Evolutionary conservation across 1,140 invertebrate species (phyloP).

Genomic region (Lepidurus couesii): DNA sequence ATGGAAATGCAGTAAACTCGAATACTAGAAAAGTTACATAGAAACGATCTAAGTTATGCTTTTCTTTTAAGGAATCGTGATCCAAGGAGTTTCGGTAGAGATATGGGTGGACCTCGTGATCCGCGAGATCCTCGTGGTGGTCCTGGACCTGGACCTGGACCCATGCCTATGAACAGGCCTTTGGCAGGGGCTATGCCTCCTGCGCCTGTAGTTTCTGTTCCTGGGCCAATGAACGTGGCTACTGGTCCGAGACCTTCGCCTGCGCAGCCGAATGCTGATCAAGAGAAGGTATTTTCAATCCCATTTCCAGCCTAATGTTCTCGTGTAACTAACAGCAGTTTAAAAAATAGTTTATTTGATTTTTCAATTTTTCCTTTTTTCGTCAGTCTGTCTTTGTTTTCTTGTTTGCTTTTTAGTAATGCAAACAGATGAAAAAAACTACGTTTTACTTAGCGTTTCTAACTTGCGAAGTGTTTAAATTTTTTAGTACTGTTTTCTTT

Average conservation of each 20-base stretch:
- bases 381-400: no score
- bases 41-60: conserved; percentile 27
- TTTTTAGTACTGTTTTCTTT: no score
- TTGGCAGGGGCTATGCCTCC: conserved; percentile 39
- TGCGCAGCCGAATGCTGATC: conserved; percentile 70
- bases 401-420: no score
- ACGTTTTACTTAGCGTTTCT: no score
- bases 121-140: conserved; percentile 33
- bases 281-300: conserved; percentile 66
- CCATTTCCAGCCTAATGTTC: no score
- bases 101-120: conserved; percentile 31
- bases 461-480: no score
- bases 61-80: conserved; percentile 37
- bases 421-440: no score
- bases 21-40: not conserved
- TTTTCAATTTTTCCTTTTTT: no score
- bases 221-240: conserved; percentile 36
- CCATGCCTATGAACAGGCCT: conserved; percentile 33
- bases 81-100: not conserved
- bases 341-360: no score
- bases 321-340: no score
- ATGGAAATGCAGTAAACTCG: not conserved
- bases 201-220: conserved; percentile 36
- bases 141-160: conserved; percentile 25
- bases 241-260: conserved; percentile 40